phyloP scores from a whole-genome alignment of 2,113 vertebrate species.

The Onychorhynchus coronatus region DNA sequence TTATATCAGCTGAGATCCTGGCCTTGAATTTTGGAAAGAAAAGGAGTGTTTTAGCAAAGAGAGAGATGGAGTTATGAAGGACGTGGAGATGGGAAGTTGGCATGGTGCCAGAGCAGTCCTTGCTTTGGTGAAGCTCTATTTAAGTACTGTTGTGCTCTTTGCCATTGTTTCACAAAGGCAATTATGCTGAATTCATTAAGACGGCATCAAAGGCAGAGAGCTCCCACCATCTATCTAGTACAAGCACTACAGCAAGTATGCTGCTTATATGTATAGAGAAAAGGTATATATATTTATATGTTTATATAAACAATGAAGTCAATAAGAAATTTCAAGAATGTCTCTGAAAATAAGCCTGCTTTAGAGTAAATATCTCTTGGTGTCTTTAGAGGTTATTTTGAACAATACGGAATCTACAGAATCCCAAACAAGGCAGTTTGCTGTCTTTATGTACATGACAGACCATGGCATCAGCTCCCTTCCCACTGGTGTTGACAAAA shows the following conservation, averaged over 20 bases:
- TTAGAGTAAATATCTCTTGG: background rate
- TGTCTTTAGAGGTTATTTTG: background rate
- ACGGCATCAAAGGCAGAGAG: background rate
- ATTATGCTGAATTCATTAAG: conserved; percentile 22
- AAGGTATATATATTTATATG: too few species aligned
- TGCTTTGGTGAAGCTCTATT: background rate
- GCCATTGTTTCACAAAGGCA: background rate
- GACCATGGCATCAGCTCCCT: background rate
- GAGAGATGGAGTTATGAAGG: background rate
- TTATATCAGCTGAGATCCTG: background rate
- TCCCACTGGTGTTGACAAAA: background rate
- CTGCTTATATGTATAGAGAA: background rate
- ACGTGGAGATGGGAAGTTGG: background rate
- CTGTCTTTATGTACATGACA: background rate
- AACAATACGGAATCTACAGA: background rate
- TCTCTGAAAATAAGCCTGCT: background rate
- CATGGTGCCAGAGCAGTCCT: background rate
- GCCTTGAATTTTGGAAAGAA: background rate
- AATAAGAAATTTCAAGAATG: background rate
- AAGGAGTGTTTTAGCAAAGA: background rate
- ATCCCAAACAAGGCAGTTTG: background rate
- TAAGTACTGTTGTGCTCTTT: conserved; percentile 1
- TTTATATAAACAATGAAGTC: background rate
- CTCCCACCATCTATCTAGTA: background rate
- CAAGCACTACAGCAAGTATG: background rate